A percentile compares a stretch with the other conserved stretches of the same genome.
Evolutionary conservation across 1,140 invertebrate species (phyloP).

Genomic region (Oncopeltus fasciatus): DNA sequence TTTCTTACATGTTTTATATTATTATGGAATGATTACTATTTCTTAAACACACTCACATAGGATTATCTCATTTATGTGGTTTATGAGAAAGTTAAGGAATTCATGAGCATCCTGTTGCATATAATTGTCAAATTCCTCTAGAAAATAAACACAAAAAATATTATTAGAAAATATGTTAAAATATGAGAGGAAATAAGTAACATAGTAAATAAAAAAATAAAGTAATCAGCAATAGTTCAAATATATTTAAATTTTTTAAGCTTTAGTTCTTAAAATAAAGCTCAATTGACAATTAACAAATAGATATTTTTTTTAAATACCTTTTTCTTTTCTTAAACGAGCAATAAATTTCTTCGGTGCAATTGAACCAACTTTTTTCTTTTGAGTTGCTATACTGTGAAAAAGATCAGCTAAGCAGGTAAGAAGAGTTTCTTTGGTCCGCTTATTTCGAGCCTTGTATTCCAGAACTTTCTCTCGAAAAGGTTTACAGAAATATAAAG

Average conservation of each 20-base stretch:
- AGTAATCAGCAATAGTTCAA: too few species aligned
- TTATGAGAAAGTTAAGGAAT: constrained; percentile 97
- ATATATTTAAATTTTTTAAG: too few species aligned
- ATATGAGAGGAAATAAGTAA: too few species aligned
- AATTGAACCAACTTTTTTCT: constrained; percentile 98
- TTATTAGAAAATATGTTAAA: too few species aligned
- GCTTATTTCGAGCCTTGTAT: constrained; percentile 94
- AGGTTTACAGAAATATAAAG: constrained; percentile 96
- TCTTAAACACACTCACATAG: constrained; percentile 68
- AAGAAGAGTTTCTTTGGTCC: constrained; percentile 93
- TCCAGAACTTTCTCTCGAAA: constrained; percentile 97
- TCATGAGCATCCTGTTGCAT: constrained; percentile 99
- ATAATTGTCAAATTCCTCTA: constrained; percentile 98
- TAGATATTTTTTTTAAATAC: too few species aligned
- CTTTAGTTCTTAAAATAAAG: too few species aligned
- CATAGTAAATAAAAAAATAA: too few species aligned
- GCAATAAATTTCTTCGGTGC: constrained; percentile 99
- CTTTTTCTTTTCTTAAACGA: constrained; percentile 94
- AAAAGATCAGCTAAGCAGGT: constrained; percentile 97
- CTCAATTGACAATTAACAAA: too few species aligned
- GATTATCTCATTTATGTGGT: constrained; percentile 89
- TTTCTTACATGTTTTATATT: too few species aligned
- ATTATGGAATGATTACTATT: too few species aligned
- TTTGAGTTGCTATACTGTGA: constrained; percentile 97
- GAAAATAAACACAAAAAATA: constrained; percentile 32